Percentiles rank a stretch among this genome's conserved stretches.
These are phyloP conservation scores for Apis florea DNA, from an alignment of 1,140 invertebrate genomes.

Conservation along the genomic window DNA sequence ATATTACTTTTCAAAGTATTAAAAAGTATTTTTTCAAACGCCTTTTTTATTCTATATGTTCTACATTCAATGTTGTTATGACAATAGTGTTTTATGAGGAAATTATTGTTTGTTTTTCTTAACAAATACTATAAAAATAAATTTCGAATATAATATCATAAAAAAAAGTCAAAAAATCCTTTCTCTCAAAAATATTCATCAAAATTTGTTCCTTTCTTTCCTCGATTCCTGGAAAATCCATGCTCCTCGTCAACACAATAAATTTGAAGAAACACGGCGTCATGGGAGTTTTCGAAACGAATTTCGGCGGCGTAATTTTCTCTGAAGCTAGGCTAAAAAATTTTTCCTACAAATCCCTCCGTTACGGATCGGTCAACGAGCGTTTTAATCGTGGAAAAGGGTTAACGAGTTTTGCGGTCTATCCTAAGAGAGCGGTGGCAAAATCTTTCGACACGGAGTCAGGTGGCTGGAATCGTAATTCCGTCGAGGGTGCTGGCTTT, in stretches of 20 bases:
- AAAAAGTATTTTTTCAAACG: too few relatives aligned
- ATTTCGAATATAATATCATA: too few relatives aligned
- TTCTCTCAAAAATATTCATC: background rate
- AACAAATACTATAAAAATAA: too few relatives aligned
- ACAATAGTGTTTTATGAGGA: too few relatives aligned
- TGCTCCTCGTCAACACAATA: background rate
- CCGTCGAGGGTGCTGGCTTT: constrained; percentile 51
- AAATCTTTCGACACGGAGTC: constrained; percentile 67
- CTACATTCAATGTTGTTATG: too few relatives aligned
- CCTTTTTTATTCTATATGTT: too few relatives aligned
- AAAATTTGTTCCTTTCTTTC: background rate
- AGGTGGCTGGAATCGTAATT: constrained; percentile 67
- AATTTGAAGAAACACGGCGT: constrained; percentile 23
- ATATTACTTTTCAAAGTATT: background rate
- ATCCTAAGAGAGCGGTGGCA: constrained; percentile 30
- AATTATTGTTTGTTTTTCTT: too few relatives aligned
- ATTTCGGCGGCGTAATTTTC: constrained; percentile 30
- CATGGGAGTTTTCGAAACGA: constrained; percentile 47
- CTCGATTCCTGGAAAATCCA: background rate
- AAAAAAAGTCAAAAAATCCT: too few relatives aligned
- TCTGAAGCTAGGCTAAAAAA: constrained; percentile 21
- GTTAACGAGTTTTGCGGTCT: constrained; percentile 61
- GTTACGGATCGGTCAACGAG: constrained; percentile 16
- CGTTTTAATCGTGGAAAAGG: constrained; percentile 52
- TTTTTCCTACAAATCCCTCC: background rate